Conservation (phyloP, 2,797 vertebrate species). For the Malacoctenus gilli region DNA sequence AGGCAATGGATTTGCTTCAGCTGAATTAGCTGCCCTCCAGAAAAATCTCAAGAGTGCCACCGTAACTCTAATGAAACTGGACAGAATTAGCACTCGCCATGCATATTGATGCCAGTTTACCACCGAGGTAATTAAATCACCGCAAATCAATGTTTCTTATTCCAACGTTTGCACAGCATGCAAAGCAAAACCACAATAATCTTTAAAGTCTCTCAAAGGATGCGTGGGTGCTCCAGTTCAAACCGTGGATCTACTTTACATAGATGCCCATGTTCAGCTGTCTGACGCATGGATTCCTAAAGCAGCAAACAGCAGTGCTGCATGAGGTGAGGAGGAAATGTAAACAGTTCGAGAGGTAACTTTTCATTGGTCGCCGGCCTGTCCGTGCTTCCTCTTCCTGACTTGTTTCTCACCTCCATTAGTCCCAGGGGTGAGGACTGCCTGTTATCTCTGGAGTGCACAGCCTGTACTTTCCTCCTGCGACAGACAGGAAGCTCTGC, state of each 20-base stretch:
- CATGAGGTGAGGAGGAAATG: constrained; percentile 52
- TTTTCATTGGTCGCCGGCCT: constrained; percentile 32
- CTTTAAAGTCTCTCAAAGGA: constrained; percentile 1
- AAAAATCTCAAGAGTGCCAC: constrained; percentile 47
- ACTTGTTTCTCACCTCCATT: constrained; percentile 41
- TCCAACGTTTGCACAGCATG: constrained; percentile 5
- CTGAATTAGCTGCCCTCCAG: constrained; percentile 48
- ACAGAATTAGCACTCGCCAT: constrained; percentile 44
- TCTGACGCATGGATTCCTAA: constrained; percentile 16
- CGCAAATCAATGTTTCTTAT: constrained; percentile 27
- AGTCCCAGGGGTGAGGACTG: constrained; percentile 49
- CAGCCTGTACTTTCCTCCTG: constrained; percentile 21
- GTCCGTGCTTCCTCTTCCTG: constrained; percentile 74
- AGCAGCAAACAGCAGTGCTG: constrained; percentile 13
- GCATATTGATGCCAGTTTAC: constrained; percentile 41
- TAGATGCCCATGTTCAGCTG: background rate
- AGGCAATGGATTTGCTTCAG: constrained; percentile 54
- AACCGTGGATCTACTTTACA: background rate
- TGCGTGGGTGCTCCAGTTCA: background rate
- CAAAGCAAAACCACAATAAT: constrained; percentile 15
- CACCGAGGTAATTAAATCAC: constrained; percentile 42
- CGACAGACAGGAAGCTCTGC: constrained; percentile 65
- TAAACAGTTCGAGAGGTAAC: constrained; percentile 48
- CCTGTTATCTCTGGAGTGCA: constrained; percentile 72
- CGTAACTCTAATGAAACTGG: constrained; percentile 52